Evolutionary conservation across 92 coral and sea anemone species (phyloP).

Genomic region (Hydrozoanthus gracilis): DNA sequence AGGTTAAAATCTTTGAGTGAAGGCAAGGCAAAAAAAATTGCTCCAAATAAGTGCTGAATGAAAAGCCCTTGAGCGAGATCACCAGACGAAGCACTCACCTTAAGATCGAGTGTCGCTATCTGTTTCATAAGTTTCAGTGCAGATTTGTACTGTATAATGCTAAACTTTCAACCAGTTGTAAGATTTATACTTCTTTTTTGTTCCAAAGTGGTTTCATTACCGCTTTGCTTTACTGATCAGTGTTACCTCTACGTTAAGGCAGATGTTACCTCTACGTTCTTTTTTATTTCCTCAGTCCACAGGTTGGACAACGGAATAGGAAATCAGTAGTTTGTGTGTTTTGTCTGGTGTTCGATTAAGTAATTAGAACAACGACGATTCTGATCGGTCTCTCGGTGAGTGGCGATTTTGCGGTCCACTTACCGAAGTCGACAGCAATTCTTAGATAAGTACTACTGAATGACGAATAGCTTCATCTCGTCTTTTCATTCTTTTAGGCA

Average conservation of each 20-base stretch:
- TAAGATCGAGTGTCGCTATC: background rate
- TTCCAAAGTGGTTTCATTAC: background rate
- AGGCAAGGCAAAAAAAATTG: background rate
- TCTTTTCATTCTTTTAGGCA: too few relatives aligned
- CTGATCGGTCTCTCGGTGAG: background rate
- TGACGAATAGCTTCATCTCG: too few relatives aligned
- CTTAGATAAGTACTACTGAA: too few relatives aligned
- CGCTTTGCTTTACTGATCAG: background rate
- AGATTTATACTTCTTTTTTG: background rate
- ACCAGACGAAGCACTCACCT: background rate
- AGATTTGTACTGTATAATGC: too few relatives aligned
- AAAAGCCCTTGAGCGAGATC: conserved; percentile 4
- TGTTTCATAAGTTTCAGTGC: background rate
- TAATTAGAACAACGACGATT: background rate
- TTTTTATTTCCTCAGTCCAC: background rate
- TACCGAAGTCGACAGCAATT: too few relatives aligned
- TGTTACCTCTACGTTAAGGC: background rate
- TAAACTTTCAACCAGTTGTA: too few relatives aligned
- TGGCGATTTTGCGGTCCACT: background rate
- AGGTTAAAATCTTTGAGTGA: conserved; percentile 17
- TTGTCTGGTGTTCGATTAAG: conserved; percentile 22
- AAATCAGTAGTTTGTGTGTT: conserved; percentile 20
- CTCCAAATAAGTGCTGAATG: conserved; percentile 27
- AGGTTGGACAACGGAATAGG: conserved; percentile 17
- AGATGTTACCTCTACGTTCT: background rate